Conservation (phyloP, 1,140 invertebrate species). For the Aporrectodea caliginosa region DNA sequence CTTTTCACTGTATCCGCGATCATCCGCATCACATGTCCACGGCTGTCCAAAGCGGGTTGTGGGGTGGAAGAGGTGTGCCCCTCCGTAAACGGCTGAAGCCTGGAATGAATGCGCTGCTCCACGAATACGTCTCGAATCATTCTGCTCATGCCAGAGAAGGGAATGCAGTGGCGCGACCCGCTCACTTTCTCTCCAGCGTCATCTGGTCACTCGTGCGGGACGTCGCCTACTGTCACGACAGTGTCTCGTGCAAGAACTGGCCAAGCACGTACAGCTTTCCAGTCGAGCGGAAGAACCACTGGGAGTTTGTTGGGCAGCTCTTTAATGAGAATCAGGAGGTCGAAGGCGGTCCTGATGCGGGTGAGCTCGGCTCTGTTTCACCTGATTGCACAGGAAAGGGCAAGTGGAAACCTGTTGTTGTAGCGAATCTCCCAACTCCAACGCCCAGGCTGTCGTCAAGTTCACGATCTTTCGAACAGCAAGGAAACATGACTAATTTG, state of each 20-base stretch:
- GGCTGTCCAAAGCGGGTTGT: constrained; percentile 10
- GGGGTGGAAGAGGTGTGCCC: neutral
- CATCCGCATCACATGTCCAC: constrained; percentile 34
- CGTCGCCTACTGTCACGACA: constrained; percentile 12
- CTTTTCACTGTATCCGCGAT: constrained; percentile 47
- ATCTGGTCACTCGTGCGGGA: constrained; percentile 5
- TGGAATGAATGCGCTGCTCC: neutral
- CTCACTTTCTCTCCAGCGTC: neutral
- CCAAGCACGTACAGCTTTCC: constrained; percentile 1
- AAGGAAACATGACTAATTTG: no score
- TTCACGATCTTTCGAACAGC: no score
- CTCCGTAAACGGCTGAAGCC: neutral
- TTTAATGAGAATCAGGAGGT: neutral
- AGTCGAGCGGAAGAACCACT: neutral
- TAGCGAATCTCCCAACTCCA: no score
- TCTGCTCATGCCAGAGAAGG: no score
- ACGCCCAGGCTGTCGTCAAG: no score
- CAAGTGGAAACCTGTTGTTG: neutral
- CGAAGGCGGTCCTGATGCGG: neutral
- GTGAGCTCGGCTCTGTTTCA: neutral
- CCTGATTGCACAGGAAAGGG: neutral
- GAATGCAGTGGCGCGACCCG: no score
- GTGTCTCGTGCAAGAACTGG: constrained; percentile 6
- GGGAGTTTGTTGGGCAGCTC: constrained; percentile 10
- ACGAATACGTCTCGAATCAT: neutral